Conservation (phyloP, 2,113 vertebrate species). For the Trichomycterus rosablanca region DNA sequence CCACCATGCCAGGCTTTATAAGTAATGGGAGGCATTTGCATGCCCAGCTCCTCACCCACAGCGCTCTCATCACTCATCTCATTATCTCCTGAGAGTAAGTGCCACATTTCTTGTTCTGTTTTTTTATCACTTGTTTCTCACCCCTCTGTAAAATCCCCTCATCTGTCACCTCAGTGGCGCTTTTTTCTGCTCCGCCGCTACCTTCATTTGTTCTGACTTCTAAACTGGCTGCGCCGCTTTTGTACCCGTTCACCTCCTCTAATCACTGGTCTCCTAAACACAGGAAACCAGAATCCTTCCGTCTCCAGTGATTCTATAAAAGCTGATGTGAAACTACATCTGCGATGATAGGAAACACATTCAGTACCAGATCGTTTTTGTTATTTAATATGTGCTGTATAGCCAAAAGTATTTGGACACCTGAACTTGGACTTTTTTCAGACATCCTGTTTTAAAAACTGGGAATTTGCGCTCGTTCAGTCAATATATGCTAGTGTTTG, state of each 20-base stretch:
- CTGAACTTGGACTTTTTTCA: no score
- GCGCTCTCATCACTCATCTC: conserved; percentile 46
- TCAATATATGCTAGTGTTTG: no score
- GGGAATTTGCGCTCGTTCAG: no score
- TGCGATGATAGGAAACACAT: no score
- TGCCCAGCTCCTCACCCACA: conserved; percentile 7
- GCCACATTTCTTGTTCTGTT: conserved; percentile 9
- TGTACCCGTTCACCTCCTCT: conserved; percentile 42
- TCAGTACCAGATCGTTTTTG: no score
- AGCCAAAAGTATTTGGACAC: no score
- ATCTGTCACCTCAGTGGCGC: conserved; percentile 38
- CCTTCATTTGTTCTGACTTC: conserved; percentile 55
- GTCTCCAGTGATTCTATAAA: not conserved
- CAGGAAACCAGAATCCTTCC: not conserved
- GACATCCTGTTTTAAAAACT: no score
- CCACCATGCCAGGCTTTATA: no score
- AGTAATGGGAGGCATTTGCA: not conserved
- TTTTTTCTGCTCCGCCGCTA: conserved; percentile 35
- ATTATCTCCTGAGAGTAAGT: conserved; percentile 32
- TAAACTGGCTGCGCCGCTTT: conserved; percentile 41
- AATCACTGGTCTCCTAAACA: conserved; percentile 45
- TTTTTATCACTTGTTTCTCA: conserved; percentile 42
- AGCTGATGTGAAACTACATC: not conserved
- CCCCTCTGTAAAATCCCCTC: conserved; percentile 44
- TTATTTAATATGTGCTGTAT: no score